These are phyloP conservation scores for Drosophila nr. perissopoda DNA, from an alignment of 2,888 invertebrate species.

Conservation along the genomic window DNA sequence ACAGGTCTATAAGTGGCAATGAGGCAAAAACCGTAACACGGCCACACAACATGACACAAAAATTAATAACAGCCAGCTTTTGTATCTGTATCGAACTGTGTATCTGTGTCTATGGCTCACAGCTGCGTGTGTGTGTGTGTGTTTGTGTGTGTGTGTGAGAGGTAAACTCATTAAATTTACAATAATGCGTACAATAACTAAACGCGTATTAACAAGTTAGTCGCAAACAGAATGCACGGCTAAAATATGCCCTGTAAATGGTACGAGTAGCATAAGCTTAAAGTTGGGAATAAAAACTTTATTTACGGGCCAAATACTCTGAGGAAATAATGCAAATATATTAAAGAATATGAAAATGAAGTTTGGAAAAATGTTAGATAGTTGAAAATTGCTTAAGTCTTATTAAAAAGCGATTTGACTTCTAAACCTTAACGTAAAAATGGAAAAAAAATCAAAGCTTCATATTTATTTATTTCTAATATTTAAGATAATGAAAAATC, in stretches of 20 bases:
- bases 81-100: conserved; percentile 43
- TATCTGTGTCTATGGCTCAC: conserved; percentile 27
- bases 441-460: no score
- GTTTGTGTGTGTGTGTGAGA: conserved; percentile 22
- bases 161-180: conserved; percentile 76
- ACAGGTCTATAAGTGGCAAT: conserved; percentile 70
- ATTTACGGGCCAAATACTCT: background rate
- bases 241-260: conserved; percentile 8
- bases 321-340: no score
- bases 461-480: no score
- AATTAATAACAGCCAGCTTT: conserved; percentile 69
- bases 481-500: no score
- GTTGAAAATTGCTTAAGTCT: no score
- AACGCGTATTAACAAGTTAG: conserved; percentile 57
- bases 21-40: conserved; percentile 74
- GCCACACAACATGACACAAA: conserved; percentile 78
- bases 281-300: no score
- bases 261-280: no score
- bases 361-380: no score
- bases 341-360: no score
- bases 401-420: no score
- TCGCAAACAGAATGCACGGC: background rate
- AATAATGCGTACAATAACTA: conserved; percentile 76
- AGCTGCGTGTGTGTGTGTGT: conserved; percentile 10
- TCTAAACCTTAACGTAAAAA: no score